phyloP scores from a whole-genome alignment of 2,888 invertebrate species.

The Nysson spinosus region DNA sequence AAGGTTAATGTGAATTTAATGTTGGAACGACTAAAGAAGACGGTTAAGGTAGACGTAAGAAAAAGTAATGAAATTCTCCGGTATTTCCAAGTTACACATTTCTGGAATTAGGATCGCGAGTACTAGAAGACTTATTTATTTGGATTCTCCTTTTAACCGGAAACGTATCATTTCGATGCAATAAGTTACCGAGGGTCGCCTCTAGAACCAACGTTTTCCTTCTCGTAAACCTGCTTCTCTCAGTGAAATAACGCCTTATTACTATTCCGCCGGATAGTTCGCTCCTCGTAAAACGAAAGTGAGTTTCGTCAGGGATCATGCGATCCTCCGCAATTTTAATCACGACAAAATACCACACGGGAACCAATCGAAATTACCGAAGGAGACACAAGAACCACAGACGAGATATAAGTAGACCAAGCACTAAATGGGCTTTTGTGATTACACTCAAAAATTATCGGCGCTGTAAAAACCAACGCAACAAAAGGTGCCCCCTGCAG shows the following conservation, averaged over 20 bases:
- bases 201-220: conserved; percentile 8
- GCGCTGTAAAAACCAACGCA: no score
- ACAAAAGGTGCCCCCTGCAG: no score
- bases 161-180: conserved; percentile 32
- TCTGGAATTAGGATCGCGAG: no score
- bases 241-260: conserved; percentile 34
- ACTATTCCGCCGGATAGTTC: conserved; percentile 41
- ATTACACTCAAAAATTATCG: no score
- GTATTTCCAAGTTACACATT: background rate
- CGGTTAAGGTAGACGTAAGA: no score
- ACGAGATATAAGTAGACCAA: no score
- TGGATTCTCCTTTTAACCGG: conserved; percentile 25
- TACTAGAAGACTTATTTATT: conserved; percentile 4
- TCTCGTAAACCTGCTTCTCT: conserved; percentile 44
- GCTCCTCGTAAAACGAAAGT: conserved; percentile 52
- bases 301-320: conserved; percentile 25
- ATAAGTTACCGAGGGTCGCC: conserved; percentile 17
- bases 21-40: no score
- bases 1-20: no score
- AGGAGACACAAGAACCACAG: background rate
- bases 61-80: no score
- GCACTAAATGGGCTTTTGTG: no score
- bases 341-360: background rate
- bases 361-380: background rate
- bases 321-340: conserved; percentile 20